These are phyloP conservation scores for Hemicordylus capensis DNA, from an alignment of 2,113 vertebrate genomes.

Conservation along the genomic window DNA sequence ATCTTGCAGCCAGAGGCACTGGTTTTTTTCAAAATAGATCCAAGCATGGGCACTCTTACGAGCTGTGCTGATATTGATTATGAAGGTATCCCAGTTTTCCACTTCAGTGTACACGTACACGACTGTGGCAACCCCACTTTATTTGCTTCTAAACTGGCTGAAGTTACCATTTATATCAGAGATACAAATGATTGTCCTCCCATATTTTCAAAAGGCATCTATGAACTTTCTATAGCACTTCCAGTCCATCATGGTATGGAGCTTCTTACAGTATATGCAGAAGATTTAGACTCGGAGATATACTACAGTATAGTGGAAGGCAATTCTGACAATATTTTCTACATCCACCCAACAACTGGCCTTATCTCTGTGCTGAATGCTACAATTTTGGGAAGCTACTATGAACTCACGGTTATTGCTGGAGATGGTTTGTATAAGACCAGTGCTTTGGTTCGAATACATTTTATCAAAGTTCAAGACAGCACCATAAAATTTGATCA, in stretches of 20 bases:
- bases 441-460: constrained; percentile 80
- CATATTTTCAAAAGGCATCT: constrained; percentile 78
- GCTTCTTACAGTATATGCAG: constrained; percentile 81
- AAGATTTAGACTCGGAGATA: constrained; percentile 88
- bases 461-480: constrained; percentile 73
- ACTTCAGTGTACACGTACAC: constrained; percentile 84
- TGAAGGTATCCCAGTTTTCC: constrained; percentile 81
- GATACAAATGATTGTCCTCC: constrained; percentile 92
- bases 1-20: constrained; percentile 86
- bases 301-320: constrained; percentile 85
- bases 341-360: constrained; percentile 81
- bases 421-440: constrained; percentile 88
- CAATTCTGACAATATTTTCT: constrained; percentile 81
- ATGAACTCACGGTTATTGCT: constrained; percentile 82
- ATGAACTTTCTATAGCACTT: constrained; percentile 76
- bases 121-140: constrained; percentile 87
- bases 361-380: constrained; percentile 80
- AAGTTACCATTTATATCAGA: constrained; percentile 81
- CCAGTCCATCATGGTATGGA: constrained; percentile 84
- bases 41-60: constrained; percentile 88
- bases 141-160: constrained; percentile 83
- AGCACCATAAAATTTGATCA: constrained; percentile 83
- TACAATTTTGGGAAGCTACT: constrained; percentile 70
- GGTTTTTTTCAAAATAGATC: constrained; percentile 87
- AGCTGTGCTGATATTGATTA: constrained; percentile 84